phyloP scores from a whole-genome alignment of 2,797 vertebrate species.

The Myotis myotis region DNA sequence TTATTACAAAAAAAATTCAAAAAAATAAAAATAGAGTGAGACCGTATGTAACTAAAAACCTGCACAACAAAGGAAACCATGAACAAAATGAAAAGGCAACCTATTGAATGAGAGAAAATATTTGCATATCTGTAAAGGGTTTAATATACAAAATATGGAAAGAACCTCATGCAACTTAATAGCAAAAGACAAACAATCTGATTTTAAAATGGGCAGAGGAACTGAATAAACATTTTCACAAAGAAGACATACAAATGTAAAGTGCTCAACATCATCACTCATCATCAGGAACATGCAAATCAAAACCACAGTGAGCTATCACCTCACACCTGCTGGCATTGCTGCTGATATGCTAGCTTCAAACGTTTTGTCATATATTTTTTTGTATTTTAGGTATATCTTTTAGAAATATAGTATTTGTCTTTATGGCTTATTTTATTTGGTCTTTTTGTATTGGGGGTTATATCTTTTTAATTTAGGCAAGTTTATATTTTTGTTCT shows the following conservation, averaged over 20 bases:
- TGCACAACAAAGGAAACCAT: not conserved
- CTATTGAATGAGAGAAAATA: not conserved
- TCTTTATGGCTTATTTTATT: constrained; percentile 5
- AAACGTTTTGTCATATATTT: not conserved
- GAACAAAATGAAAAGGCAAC: not conserved
- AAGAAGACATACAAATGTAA: not conserved
- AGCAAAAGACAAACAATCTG: not conserved
- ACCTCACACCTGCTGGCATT: not conserved
- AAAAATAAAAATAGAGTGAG: not conserved
- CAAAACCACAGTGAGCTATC: not conserved
- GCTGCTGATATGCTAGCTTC: not conserved
- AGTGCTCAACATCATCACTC: not conserved
- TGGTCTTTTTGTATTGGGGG: not conserved
- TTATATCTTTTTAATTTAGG: not conserved
- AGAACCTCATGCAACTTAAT: not conserved
- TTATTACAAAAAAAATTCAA: not conserved
- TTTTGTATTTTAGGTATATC: not conserved
- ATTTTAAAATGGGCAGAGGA: not conserved
- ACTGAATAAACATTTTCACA: not conserved
- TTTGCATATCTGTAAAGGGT: not conserved
- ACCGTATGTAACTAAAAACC: not conserved
- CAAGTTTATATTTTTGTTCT: not conserved
- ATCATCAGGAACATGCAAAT: not conserved
- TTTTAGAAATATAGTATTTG: constrained; percentile 15
- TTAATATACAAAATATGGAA: not conserved